Percentiles rank a stretch among this genome's conserved stretches.
phyloP scores from a whole-genome alignment of 2,797 vertebrate genomes.

The Liasis olivaceus region DNA sequence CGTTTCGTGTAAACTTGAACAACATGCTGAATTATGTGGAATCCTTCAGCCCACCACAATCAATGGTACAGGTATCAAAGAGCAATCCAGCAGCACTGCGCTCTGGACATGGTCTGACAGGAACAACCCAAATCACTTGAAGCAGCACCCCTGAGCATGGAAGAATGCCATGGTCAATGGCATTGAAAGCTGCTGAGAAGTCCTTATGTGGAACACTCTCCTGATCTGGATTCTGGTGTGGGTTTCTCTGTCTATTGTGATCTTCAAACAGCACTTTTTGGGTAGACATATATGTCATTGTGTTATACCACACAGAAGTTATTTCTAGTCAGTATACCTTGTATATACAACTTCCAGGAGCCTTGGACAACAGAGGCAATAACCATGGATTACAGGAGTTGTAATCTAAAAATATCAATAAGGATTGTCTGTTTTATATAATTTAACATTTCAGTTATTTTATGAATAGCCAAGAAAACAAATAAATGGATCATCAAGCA shows the following conservation, averaged over 20 bases:
- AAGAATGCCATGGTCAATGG: no score
- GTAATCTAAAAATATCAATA: no score
- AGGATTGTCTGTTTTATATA: no score
- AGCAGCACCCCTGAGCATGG: neutral
- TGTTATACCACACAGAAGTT: no score
- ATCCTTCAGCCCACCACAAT: neutral
- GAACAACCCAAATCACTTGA: neutral
- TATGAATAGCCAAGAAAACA: no score
- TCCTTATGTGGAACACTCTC: neutral
- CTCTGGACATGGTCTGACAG: neutral
- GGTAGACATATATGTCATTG: neutral
- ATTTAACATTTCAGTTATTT: no score
- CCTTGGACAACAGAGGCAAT: no score
- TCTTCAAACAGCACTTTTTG: conserved; percentile 34
- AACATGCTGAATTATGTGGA: neutral
- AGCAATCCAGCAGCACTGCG: neutral
- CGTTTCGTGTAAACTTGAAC: neutral
- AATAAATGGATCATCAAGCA: no score
- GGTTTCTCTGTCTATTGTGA: neutral
- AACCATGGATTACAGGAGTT: no score
- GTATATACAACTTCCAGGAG: no score
- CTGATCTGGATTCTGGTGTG: neutral
- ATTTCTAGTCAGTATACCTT: no score
- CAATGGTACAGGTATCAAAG: neutral
- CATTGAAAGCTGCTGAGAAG: neutral